Evolutionary conservation across 2,113 vertebrate species (phyloP).

Genomic region (Trogon melanurus): DNA sequence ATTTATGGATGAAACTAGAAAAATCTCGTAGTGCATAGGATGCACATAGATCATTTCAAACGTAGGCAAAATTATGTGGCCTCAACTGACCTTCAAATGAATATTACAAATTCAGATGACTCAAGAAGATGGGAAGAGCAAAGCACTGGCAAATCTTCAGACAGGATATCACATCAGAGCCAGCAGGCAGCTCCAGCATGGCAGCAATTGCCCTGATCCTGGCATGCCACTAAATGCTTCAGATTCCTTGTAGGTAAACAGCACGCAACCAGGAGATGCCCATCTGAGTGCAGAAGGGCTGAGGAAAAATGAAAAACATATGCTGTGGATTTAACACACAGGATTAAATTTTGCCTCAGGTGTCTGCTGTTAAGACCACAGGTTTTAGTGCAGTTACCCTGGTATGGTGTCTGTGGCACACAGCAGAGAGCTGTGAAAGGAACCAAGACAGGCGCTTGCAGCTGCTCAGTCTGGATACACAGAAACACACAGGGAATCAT

Average conservation of each 20-base stretch:
- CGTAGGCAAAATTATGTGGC: neutral
- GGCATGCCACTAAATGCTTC: neutral
- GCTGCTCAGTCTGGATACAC: neutral
- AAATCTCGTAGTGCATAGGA: neutral
- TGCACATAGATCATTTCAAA: neutral
- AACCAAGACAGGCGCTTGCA: neutral
- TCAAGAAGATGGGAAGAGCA: neutral
- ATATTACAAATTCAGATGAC: neutral
- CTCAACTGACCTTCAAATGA: neutral
- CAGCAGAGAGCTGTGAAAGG: neutral
- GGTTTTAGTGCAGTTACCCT: neutral
- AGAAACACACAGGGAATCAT: neutral
- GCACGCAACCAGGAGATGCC: neutral
- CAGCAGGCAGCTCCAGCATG: neutral
- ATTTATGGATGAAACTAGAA: neutral
- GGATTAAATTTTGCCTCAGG: neutral
- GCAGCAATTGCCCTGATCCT: neutral
- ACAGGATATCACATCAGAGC: conserved; percentile 17
- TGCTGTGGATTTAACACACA: neutral
- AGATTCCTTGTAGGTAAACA: conserved; percentile 11
- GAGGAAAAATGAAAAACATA: neutral
- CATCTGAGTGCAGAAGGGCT: neutral
- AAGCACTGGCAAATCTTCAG: neutral
- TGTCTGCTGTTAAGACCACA: neutral
- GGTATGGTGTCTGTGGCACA: neutral